A percentile compares a stretch with the other conserved stretches of the same genome.
Conservation (phyloP, 2,797 vertebrate genomes). For the Cynodonichthys magdalenae region DNA sequence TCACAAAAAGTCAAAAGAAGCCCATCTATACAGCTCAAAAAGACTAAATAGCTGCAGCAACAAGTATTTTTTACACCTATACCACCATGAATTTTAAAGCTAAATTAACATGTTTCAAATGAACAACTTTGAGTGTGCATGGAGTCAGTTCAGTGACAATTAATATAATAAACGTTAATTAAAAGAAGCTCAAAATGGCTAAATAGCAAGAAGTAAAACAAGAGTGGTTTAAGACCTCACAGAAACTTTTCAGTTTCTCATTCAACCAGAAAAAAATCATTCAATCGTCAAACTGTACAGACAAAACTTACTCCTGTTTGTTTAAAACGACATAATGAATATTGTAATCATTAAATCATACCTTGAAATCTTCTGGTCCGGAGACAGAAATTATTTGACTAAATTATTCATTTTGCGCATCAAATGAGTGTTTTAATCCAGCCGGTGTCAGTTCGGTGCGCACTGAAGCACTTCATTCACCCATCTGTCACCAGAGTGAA, state of each 20-base stretch:
- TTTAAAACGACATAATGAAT: constrained; percentile 19
- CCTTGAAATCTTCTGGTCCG: constrained; percentile 63
- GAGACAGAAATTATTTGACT: constrained; percentile 50
- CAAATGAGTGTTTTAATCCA: constrained; percentile 53
- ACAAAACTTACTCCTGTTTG: neutral
- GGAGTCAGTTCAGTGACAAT: neutral
- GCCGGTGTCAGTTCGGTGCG: constrained; percentile 18
- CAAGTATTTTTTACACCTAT: neutral
- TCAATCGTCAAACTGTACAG: constrained; percentile 26
- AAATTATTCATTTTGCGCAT: constrained; percentile 53
- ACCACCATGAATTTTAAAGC: neutral
- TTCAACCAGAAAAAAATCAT: constrained; percentile 21
- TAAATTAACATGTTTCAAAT: constrained; percentile 23
- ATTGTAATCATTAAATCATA: constrained; percentile 40
- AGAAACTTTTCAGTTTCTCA: neutral
- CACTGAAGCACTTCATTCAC: constrained; percentile 38
- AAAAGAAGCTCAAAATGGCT: constrained; percentile 5
- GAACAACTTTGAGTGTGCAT: neutral
- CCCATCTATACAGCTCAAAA: neutral
- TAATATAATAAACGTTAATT: neutral
- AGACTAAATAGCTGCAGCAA: too few species aligned
- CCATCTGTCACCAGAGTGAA: constrained; percentile 30
- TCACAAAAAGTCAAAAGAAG: neutral
- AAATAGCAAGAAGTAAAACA: neutral
- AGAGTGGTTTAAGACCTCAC: neutral